phyloP scores from a whole-genome alignment of 2,888 invertebrate species.

The Agonopterix heracliana region DNA sequence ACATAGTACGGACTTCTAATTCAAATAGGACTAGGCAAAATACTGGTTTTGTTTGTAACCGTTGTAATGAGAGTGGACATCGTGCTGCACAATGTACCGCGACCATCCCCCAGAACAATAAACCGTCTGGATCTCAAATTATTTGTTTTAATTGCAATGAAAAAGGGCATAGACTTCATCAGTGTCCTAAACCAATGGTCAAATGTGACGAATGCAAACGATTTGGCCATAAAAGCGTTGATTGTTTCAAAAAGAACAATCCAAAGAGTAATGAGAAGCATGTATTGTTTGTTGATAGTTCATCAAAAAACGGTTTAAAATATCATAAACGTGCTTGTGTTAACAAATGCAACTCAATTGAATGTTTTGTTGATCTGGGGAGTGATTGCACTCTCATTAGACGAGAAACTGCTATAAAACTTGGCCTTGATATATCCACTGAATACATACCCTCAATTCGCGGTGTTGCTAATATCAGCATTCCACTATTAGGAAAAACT shows the following conservation, averaged over 20 bases:
- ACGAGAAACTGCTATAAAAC: neutral
- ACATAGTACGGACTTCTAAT: neutral
- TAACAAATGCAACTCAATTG: slow-evolving; percentile 1
- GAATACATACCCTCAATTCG: neutral
- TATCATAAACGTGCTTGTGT: slow-evolving; percentile 4
- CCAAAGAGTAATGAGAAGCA: slow-evolving; percentile 1
- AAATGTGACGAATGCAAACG: slow-evolving; percentile 5
- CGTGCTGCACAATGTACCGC: neutral
- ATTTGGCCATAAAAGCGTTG: neutral
- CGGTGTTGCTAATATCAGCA: neutral
- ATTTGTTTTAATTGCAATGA: slow-evolving; percentile 7
- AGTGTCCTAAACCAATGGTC: slow-evolving; percentile 1
- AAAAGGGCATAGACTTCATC: slow-evolving; percentile 1
- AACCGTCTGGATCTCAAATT: neutral
- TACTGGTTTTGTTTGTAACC: slow-evolving; percentile 1
- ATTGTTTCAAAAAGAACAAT: slow-evolving; percentile 1
- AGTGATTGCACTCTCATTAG: slow-evolving; percentile 4
- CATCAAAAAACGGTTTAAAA: neutral
- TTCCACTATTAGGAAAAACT: neutral
- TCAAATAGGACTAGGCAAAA: neutral
- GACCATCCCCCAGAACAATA: neutral
- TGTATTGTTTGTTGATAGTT: slow-evolving; percentile 3
- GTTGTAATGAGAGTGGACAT: slow-evolving; percentile 1
- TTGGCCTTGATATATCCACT: neutral
- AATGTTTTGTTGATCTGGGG: slow-evolving; percentile 5